Evolutionary conservation across 2,888 invertebrate species (phyloP), one percentile per base, ranked within the genome.

Genomic region (Kuschelorhynchus macadamiae): DNA sequence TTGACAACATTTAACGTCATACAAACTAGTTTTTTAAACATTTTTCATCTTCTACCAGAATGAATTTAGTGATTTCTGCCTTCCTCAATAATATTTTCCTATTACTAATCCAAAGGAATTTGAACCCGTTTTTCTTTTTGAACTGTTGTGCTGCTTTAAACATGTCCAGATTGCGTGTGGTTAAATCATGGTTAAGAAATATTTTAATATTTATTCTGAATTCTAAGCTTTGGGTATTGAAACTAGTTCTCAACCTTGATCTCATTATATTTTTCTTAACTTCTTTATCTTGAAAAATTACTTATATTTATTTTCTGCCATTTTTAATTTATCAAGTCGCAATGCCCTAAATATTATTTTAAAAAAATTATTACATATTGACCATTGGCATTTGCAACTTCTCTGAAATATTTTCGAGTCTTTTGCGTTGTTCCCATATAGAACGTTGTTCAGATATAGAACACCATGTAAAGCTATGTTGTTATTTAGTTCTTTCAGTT

Each of bases 171-270:
- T 42, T 42, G 2, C 17, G 42, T 16, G n/a, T 42, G 8, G 42
- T 42, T 14, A 42, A 8, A 20, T 46, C 46, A 20, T 46, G 46
- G 20, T 46, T 46, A 21, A 46, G 46, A 20, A 20, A 42, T 14
- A 42, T 17, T 42, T 42, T 42, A 16, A 4, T 17, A 14, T 42
- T 42, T 14, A 17, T 42, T 5, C 9, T 42, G 11, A 7, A 39
- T 36, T 11, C 36, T 2, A 36, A 11, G 11, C 36, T 36, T 36
- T 36, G 36, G 11, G 36, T 12, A 36, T 36, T 36, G 3, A 36
- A 11, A 7, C 36, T 11, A 36, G 11, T 11, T 11, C 11, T 36
- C 36, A 36, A 25, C 7, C 7, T 25, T 25, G 25, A 25, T 25
- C 25, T 3, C 7, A 25, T 5, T 25, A 25, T 25, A 25, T 25